Evolutionary conservation across 2,888 invertebrate genomes (phyloP), one percentile per base, ranked within the genome.

Genomic region (Oxycera nigricornis): DNA sequence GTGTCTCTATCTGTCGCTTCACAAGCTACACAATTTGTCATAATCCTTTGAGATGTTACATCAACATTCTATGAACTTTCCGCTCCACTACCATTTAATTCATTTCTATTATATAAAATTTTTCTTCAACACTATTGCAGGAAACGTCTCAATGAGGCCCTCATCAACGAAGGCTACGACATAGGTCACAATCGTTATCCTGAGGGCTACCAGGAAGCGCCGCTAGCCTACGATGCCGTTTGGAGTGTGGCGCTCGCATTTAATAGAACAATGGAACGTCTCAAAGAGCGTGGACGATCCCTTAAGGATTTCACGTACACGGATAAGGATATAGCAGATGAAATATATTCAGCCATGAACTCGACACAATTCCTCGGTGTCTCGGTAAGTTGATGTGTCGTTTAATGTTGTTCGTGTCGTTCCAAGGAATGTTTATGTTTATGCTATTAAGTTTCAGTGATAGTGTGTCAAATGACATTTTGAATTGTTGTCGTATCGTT

Each of bases 191-290:
- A 93, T 82, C 89, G 93, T 77, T 95, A 91, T 85, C 96, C 96
- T 2, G 95, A 95, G 84, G 97, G 98, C 11, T 97, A 97, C 86
- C 95, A 96, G 82, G 99, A 99, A 86, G 98, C 99, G 6, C 99
- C 99, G 0, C 86, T 99, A 74, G 99, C 99, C 59, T 99, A 99
- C 84, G 99, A 99, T 86, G 99, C 99, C 9, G 96, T 99, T 65
- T 99, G 99, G 99, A 96, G 98, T 50, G 93, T 98, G 35, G 98
- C 98, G 46, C 87, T 99, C 82, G 96, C 99, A 17, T 95, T 99
- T 82, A 98, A 99, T 86, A 97, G 96, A 86, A 97, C 98, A 24
- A 95, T 96, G 92, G 92, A 93, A 80, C 92, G 93, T 78, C 88
- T 98, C 73, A 90, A 91, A 79, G 91, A 91, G 81, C 80, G 82